Evolutionary conservation across 2,888 invertebrate genomes (phyloP).

Genomic region (Sarcophaga subvicina): DNA sequence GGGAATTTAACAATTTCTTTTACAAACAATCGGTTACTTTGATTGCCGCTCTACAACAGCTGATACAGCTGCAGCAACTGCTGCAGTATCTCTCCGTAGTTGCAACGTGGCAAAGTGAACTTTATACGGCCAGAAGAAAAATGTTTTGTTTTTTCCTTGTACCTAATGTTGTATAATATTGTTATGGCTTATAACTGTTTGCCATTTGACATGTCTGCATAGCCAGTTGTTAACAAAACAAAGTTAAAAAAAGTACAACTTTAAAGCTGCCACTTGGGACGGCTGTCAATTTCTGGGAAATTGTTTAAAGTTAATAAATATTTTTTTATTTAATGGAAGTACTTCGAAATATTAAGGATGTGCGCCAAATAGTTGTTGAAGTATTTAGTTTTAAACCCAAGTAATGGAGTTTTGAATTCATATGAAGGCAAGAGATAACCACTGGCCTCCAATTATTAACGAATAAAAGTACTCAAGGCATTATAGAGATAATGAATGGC

Average conservation of each 20-base stretch:
- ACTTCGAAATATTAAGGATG: no score
- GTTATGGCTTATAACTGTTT: conserved; percentile 27
- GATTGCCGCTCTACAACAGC: conserved; percentile 30
- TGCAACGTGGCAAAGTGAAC: conserved; percentile 8
- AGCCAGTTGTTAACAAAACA: conserved; percentile 20
- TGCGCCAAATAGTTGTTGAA: no score
- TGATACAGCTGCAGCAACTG: conserved; percentile 47
- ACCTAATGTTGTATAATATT: conserved; percentile 15
- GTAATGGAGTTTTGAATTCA: no score
- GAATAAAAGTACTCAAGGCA: no score
- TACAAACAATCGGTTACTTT: conserved; percentile 52
- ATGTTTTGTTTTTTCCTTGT: background rate
- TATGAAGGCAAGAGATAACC: no score
- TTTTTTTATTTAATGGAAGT: no score
- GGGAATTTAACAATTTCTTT: conserved; percentile 56
- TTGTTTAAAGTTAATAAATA: conserved; percentile 11
- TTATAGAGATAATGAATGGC: no score
- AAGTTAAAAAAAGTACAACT: background rate
- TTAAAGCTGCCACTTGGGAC: conserved; percentile 43
- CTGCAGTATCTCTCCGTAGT: background rate
- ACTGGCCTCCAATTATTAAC: no score
- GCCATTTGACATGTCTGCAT: conserved; percentile 55
- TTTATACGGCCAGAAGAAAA: background rate
- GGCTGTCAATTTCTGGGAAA: conserved; percentile 41
- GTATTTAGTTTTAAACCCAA: no score